Conservation (phyloP, 2,797 vertebrate genomes). For the Acanthurus tractus region DNA sequence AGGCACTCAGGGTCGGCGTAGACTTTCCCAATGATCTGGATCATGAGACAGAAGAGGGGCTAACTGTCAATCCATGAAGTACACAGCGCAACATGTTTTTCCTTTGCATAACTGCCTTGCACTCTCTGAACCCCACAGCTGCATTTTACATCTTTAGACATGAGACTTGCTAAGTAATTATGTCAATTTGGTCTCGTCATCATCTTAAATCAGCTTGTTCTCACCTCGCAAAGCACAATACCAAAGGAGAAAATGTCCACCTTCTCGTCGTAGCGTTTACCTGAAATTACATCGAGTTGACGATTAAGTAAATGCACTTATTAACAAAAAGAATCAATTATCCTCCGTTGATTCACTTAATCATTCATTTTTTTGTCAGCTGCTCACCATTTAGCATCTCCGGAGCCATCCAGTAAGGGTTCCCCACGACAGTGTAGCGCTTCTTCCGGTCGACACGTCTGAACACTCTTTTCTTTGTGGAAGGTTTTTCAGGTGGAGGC, state of each 20-base stretch:
- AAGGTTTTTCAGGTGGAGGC: slow-evolving; percentile 87
- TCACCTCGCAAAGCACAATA: slow-evolving; percentile 95
- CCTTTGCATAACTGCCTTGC: too few species aligned
- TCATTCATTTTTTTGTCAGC: neutral
- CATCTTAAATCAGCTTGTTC: slow-evolving; percentile 27
- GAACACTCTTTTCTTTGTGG: slow-evolving; percentile 90
- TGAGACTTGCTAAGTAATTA: neutral
- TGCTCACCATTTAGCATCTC: slow-evolving; percentile 95
- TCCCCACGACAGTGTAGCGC: slow-evolving; percentile 95
- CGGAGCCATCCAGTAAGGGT: slow-evolving; percentile 98
- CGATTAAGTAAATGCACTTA: neutral
- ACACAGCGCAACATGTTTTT: too few species aligned
- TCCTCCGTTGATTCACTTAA: neutral
- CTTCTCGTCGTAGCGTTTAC: slow-evolving; percentile 95
- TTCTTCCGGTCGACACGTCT: slow-evolving; percentile 92
- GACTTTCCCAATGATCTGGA: slow-evolving; percentile 96
- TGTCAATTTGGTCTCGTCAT: neutral
- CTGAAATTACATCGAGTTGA: slow-evolving; percentile 75
- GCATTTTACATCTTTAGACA: neutral
- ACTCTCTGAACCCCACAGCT: too few species aligned
- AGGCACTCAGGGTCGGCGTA: slow-evolving; percentile 97
- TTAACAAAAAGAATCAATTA: neutral
- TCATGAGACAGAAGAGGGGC: slow-evolving; percentile 18
- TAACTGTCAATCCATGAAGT: neutral
- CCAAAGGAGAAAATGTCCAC: slow-evolving; percentile 97